Base-by-base conservation (phyloP, 2,113 vertebrate genomes). In the Lophotis ruficrista region DNA sequence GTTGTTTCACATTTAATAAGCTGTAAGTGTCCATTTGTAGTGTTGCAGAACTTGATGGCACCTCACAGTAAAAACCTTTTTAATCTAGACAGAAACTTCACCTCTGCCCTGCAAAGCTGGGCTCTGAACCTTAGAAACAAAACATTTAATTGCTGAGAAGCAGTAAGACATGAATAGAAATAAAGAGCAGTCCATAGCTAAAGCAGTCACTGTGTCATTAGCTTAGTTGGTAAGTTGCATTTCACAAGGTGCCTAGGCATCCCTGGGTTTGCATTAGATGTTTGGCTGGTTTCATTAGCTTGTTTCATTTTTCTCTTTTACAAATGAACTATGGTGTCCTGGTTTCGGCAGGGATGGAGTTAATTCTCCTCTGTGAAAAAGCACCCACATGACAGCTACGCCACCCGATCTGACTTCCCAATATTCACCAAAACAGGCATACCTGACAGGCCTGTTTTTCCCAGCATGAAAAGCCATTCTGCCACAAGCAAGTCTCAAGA, bases 1-100 rank as follows among this genome's bases (percentile, higher is more conserved):
- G 60, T 43, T 83, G 64, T 73, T 90, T 91, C 73, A 87, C 94
- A 38, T 84, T 94, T 95, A 96, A 93, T 90, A 92, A 97, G 51
- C 57, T 77, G 2, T 73, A 92, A 95, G 83, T 80, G 86, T 71
- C 88, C 91, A 90, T 96, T 97, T 91, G 71, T 64, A 88, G 73
- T 28, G 12, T 27, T 89, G 62, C 82, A 76, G 41, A 24, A 87
- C 64, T 88, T 94, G 90, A 88, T 27, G 12, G 86, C 58, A 90
- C 20, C 90, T 94, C 50, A 37, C 60, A 70, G 80, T 15, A 96
- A 92, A 97, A 93, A 27, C 56, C 77, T 89, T 79, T 92, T 94
- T 85, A 91, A 90, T 73, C 73, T 68, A 47, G 50, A 50, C 12
- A 41, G 94, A 83, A 96, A 83, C 70, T 81, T 89, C 83, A 88